Conservation (phyloP, 2,797 vertebrate genomes). For the Craterocephalus amniculus region DNA sequence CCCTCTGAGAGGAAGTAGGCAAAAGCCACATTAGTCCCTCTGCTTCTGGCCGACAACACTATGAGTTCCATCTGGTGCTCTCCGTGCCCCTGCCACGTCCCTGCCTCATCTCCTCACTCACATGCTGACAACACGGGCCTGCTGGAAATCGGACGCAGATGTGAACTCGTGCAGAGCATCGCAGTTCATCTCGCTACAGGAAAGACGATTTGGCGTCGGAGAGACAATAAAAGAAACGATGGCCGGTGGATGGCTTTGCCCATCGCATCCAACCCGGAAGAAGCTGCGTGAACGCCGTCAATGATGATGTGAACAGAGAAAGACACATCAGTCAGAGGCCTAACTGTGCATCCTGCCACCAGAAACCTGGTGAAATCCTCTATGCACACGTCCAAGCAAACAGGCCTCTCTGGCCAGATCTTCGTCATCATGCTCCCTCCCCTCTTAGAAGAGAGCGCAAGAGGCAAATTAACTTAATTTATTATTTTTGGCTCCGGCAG, state of each 20-base stretch:
- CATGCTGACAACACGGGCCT: constrained; percentile 50
- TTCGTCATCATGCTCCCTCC: constrained; percentile 42
- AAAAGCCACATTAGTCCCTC: constrained; percentile 65
- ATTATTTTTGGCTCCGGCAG: constrained; percentile 78
- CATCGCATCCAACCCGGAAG: constrained; percentile 14
- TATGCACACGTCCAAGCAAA: no score
- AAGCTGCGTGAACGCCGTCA: neutral
- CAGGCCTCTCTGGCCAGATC: constrained; percentile 52
- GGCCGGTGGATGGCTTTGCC: constrained; percentile 59
- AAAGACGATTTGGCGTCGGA: constrained; percentile 41
- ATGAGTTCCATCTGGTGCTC: constrained; percentile 67
- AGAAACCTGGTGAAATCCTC: no score
- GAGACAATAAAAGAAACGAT: constrained; percentile 59
- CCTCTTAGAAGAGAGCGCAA: constrained; percentile 48
- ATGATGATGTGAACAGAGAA: constrained; percentile 8
- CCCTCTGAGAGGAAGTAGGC: constrained; percentile 50
- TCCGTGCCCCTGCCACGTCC: constrained; percentile 71
- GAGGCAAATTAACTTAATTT: constrained; percentile 77
- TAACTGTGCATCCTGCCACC: no score
- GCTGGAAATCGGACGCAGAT: constrained; percentile 77
- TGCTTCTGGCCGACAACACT: constrained; percentile 56
- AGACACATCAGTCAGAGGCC: no score
- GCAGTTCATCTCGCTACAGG: constrained; percentile 47
- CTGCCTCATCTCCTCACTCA: constrained; percentile 60
- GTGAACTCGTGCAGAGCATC: constrained; percentile 47